phyloP scores from a whole-genome alignment of 2,113 vertebrate genomes.

The Nycticebus coucang region DNA sequence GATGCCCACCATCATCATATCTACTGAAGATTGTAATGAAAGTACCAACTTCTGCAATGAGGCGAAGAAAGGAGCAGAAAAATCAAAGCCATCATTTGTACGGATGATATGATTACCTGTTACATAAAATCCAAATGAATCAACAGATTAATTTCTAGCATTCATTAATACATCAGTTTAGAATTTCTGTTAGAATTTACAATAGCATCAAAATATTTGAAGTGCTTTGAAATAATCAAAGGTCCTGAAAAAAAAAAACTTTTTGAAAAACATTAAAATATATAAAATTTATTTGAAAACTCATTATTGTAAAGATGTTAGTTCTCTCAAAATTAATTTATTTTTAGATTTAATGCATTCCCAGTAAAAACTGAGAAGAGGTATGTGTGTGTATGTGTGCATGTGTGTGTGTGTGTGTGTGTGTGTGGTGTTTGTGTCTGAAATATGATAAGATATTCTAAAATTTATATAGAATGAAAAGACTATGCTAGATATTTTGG shows the following conservation, averaged over 20 bases:
- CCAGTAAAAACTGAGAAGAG: not conserved
- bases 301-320: not conserved
- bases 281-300: not conserved
- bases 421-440: not conserved
- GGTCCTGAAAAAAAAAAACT: not conserved
- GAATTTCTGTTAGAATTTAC: not conserved
- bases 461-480: not conserved
- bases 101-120: not conserved
- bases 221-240: not conserved
- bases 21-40: not conserved
- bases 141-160: not conserved
- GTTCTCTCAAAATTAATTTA: not conserved
- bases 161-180: not conserved
- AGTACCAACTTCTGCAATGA: not conserved
- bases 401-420: not conserved
- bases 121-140: not conserved
- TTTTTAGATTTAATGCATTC: not conserved
- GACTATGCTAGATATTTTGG: not conserved
- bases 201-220: not conserved
- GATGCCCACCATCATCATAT: not conserved
- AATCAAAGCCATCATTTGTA: not conserved
- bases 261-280: not conserved
- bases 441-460: not conserved
- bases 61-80: not conserved
- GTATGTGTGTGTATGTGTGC: not conserved